Conservation (phyloP, 2,113 vertebrate species). For the Alexandromys fortis region DNA sequence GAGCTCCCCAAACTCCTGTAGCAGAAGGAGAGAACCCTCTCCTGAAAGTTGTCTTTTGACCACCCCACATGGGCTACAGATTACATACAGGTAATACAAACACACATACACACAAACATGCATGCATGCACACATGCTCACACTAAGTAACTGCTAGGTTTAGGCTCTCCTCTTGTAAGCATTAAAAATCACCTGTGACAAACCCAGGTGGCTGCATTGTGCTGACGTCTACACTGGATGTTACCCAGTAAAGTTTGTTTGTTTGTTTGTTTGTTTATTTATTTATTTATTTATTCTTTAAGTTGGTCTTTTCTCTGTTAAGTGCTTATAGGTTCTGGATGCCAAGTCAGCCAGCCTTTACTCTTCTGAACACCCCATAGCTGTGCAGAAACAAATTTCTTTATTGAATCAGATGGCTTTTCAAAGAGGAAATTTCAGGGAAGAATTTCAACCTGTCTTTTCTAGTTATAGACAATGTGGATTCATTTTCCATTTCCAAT, state of each 20-base stretch:
- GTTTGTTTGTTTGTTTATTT: not conserved
- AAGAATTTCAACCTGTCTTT: conserved; percentile 43
- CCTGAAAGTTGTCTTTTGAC: not conserved
- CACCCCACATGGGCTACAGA: not conserved
- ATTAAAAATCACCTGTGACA: conserved; percentile 46
- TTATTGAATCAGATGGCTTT: not conserved
- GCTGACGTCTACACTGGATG: not conserved
- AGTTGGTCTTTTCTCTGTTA: not conserved
- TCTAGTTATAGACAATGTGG: conserved; percentile 7
- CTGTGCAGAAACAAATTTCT: conserved; percentile 29
- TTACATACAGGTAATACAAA: not conserved
- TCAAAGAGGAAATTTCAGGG: conserved; percentile 42
- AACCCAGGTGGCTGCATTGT: not conserved
- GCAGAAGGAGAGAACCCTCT: not conserved
- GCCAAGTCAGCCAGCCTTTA: not conserved
- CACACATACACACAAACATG: not conserved
- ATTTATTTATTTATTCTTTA: not conserved
- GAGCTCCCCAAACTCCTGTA: too few relatives aligned
- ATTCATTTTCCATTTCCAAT: conserved; percentile 51
- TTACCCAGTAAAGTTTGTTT: not conserved
- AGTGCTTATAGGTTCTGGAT: conserved; percentile 16
- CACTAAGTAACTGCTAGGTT: conserved; percentile 40
- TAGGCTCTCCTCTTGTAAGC: conserved; percentile 13
- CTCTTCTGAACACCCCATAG: conserved; percentile 16
- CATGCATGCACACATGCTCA: not conserved